Evolutionary conservation across 2,113 vertebrate genomes (phyloP).

Genomic region (Pagrus major): DNA sequence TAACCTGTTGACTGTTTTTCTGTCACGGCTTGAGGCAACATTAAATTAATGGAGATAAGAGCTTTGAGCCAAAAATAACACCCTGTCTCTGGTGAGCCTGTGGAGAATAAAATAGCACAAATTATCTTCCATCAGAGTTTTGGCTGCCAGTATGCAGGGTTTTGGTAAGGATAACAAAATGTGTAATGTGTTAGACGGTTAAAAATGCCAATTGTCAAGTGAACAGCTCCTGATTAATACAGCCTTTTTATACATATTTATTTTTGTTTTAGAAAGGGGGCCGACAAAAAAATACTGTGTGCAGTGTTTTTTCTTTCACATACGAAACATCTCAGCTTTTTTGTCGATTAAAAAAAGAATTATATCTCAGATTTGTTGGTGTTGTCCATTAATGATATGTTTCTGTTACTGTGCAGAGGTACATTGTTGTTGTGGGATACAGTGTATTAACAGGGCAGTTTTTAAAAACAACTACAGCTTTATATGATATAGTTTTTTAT

Average conservation of each 20-base stretch:
- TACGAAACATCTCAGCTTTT: neutral
- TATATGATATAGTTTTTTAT: neutral
- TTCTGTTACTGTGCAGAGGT: neutral
- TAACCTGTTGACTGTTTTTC: constrained; percentile 89
- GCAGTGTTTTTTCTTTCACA: neutral
- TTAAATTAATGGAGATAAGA: constrained; percentile 90
- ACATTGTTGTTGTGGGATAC: neutral
- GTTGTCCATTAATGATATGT: neutral
- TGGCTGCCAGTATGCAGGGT: constrained; percentile 81
- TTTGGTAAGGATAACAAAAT: constrained; percentile 25
- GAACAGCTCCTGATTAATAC: neutral
- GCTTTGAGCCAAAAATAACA: constrained; percentile 90
- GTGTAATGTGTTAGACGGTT: neutral
- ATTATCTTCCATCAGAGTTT: constrained; percentile 86
- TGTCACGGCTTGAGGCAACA: constrained; percentile 87
- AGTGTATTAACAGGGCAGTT: neutral
- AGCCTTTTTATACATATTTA: neutral
- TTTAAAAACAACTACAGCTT: neutral
- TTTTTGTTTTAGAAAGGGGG: neutral
- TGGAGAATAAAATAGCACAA: constrained; percentile 86
- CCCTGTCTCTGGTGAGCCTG: constrained; percentile 85
- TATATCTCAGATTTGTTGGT: neutral
- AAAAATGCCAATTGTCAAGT: constrained; percentile 8
- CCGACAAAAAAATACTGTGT: neutral
- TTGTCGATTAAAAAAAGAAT: neutral